Base-by-base conservation (phyloP, 64 coral and sea anemone species). In the Actinia equina region DNA sequence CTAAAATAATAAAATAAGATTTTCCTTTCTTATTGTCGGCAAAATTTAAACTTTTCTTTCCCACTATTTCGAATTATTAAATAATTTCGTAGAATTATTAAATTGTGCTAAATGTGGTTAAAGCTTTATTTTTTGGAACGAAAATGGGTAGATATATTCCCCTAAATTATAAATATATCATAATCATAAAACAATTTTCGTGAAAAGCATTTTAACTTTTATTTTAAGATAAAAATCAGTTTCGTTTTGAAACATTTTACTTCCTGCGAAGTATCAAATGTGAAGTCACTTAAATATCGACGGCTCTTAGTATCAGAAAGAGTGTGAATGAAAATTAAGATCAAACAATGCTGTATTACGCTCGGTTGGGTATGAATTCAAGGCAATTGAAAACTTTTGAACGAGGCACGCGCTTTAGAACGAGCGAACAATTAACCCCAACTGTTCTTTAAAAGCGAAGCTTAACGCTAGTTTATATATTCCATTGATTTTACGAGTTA, bases 351-450 rank as follows among this genome's bases (percentile, higher is more conserved):
- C 78, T 30, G 55, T 23, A 7, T 22, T 65, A 74, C 9, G 26
- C 26, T 74, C 69, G 7, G 26, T 30, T 9, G 26, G 69, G 25
- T 74, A 5, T 42, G 69, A 74, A 74, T 74, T 74, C 26, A 15
- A 18, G 23, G 25, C 69, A 8, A 74, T 74, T 74, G 69, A 74
- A 23, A 74, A 41, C 25, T 37, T 71, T 41, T 9, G 41, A 81
- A 81, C n/a, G 49, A 49, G 78, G 78, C 78, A 81, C 78, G 78
- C 78, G 78, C 49, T 37, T 14, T 14, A 52, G 9, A 44, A 81
- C 15, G 8, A 22, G 13, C 41, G 17, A 44, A 81, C 78, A 81
- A 81, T 49, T 4, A 10, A 49, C 43, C 17, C 49, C 78, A 81
- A 81, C 42, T 81, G 78, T 81, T 81, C 22, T 18, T 45, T 6